Base-by-base conservation (phyloP, 2,113 vertebrate species). In the Eudorcas thomsonii region DNA sequence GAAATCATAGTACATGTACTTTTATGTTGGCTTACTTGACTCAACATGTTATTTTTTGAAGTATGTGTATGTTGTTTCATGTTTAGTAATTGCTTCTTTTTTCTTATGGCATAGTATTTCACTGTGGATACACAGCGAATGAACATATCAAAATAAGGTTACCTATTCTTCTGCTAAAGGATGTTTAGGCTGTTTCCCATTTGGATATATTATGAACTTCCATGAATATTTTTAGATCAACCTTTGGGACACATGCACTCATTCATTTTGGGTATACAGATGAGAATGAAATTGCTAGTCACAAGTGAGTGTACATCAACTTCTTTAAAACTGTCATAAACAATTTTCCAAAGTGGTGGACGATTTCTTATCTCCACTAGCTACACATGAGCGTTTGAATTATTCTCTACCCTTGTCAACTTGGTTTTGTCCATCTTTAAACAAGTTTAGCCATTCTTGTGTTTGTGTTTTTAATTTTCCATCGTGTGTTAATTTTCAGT, bases 311-410 rank as follows among this genome's bases (percentile, higher is more conserved):
- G 8, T n/a, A 7, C 33, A 52, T n/a, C 30, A 50, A 50, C 19
- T 52, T 81, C 28, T n/a, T 23, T 71, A 81, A 81, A 52, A 52
- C 9, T 52, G 16, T 81, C 78, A 59, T 59, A 43, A 77, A 43
- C 71, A 81, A 13, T 81, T 52, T 33, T 81, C 30, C 78, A 52
- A n/a, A 52, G 78, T 52, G 30, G 30, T 81, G 48, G 10, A 21
- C 17, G 10, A 52, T 52, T 23, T 81, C 33, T 52, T 21, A 52
- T 52, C 45, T 81, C 45, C 48, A 13, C 30, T 81, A 52, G 48
- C 14, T 7, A 52, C 10, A 21, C 50, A 81, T n/a, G 30, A 52
- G 48, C 2, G 0, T n/a, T 21, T 19, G 10, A 52, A 33, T 52
- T n/a, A 23, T 52, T 81, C 30, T 16, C 48, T 12, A 81, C 50